These are phyloP conservation scores for Lophius piscatorius DNA, from an alignment of 2,113 vertebrate genomes.

Conservation along the genomic window DNA sequence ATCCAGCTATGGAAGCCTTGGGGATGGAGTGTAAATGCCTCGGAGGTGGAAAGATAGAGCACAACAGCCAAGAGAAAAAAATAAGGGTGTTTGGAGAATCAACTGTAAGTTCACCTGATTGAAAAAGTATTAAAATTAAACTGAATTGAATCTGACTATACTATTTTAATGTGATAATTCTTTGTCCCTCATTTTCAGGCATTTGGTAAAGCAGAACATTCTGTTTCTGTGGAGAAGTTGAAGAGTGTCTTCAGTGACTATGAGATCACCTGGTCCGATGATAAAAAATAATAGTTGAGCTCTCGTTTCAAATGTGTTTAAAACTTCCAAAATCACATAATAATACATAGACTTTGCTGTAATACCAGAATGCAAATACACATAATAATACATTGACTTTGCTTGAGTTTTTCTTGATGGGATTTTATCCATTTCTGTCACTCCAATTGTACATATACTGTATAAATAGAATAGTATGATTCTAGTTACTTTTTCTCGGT, in stretches of 20 bases:
- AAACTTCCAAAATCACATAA: not conserved
- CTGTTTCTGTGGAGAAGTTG: conserved; percentile 84
- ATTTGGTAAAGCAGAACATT: conserved; percentile 91
- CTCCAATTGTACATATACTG: not conserved
- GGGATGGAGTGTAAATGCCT: conserved; percentile 87
- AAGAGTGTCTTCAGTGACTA: conserved; percentile 83
- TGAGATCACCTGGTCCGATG: conserved; percentile 87
- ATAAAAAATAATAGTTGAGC: conserved; percentile 74
- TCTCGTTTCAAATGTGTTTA: conserved; percentile 10
- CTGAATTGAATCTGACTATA: not conserved
- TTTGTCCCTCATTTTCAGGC: conserved; percentile 73
- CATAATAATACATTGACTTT: not conserved
- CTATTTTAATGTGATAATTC: not conserved
- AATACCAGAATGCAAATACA: not conserved
- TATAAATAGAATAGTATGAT: not conserved
- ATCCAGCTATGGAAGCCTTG: conserved; percentile 83
- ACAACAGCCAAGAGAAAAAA: conserved; percentile 86
- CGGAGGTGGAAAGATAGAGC: conserved; percentile 91
- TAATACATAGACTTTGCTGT: conserved; percentile 12
- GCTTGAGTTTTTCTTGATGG: not conserved
- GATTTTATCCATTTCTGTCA: not conserved
- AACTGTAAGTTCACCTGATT: conserved; percentile 78
- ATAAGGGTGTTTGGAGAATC: conserved; percentile 88
- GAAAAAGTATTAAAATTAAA: not conserved
- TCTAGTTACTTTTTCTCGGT: not conserved